These are phyloP conservation scores for Euura lappo DNA, from an alignment of 1,140 invertebrate species.

Conservation along the genomic window DNA sequence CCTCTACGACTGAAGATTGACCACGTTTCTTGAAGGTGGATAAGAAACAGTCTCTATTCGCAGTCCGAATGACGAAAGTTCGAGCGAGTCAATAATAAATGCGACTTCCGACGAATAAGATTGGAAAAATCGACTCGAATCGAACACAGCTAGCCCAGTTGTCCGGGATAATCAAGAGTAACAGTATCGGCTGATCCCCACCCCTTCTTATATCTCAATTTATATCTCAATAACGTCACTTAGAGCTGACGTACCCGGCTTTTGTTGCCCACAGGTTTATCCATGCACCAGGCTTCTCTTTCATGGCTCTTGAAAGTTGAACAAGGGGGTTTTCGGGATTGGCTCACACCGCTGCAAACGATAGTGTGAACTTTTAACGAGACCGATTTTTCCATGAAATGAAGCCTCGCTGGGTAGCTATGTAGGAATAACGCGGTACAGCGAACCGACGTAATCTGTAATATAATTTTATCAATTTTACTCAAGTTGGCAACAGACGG, in stretches of 20 bases:
- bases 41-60: not conserved
- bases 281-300: not conserved
- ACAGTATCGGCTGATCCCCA: slow-evolving; percentile 57
- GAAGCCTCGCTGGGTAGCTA: not conserved
- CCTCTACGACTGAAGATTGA: not conserved
- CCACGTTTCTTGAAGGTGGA: not conserved
- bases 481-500: not conserved
- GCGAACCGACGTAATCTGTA: not conserved
- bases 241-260: slow-evolving; percentile 35
- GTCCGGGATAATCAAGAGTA: slow-evolving; percentile 59
- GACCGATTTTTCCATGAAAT: not conserved
- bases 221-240: slow-evolving; percentile 59
- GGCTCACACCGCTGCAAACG: not conserved
- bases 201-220: slow-evolving; percentile 58
- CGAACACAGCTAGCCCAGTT: slow-evolving; percentile 12
- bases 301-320: not conserved
- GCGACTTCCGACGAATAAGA: not conserved
- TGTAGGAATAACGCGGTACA: not conserved
- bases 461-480: slow-evolving; percentile 3
- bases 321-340: not conserved
- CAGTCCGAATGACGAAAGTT: not conserved
- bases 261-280: not conserved
- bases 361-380: not conserved
- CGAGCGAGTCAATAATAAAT: not conserved
- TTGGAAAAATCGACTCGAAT: too few species aligned